Evolutionary conservation across 2,888 invertebrate species (phyloP).

Genomic region (Hyppa rectilinea): DNA sequence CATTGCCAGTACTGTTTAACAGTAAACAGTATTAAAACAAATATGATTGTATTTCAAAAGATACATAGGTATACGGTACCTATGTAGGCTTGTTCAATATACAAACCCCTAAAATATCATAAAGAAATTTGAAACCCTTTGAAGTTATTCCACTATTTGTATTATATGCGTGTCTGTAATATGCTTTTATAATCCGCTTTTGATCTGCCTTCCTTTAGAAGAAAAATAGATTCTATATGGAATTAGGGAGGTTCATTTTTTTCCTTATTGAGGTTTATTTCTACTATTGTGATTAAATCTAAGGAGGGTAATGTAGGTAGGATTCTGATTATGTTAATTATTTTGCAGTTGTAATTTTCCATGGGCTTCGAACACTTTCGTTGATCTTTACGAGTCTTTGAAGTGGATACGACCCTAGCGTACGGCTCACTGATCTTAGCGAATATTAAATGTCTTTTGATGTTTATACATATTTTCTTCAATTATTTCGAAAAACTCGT

Average conservation of each 20-base stretch:
- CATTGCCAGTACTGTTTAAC: too few species aligned
- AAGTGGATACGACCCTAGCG: slow-evolving; percentile 21
- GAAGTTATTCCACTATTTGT: slow-evolving; percentile 38
- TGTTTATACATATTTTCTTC: slow-evolving; percentile 35
- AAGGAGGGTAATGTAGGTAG: background rate
- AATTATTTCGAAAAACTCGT: slow-evolving; percentile 8
- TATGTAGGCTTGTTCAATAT: background rate
- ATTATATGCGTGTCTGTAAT: slow-evolving; percentile 14
- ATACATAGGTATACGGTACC: background rate
- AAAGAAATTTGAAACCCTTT: slow-evolving; percentile 25
- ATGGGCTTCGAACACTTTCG: background rate
- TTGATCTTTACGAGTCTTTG: slow-evolving; percentile 40
- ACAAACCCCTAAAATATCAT: slow-evolving; percentile 2
- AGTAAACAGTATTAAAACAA: background rate
- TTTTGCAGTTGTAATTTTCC: slow-evolving; percentile 10
- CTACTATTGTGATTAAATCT: background rate
- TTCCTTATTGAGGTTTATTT: background rate
- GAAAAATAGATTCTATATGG: background rate
- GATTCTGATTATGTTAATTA: background rate
- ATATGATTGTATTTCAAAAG: slow-evolving; percentile 6
- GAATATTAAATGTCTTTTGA: slow-evolving; percentile 43
- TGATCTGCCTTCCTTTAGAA: slow-evolving; percentile 34
- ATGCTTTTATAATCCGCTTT: slow-evolving; percentile 33
- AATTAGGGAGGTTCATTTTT: slow-evolving; percentile 6
- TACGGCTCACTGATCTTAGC: slow-evolving; percentile 37